Evolutionary conservation across 2,888 invertebrate genomes (phyloP), one percentile per base, ranked within the genome.

Genomic region (Peribatodes rhomboidaria): DNA sequence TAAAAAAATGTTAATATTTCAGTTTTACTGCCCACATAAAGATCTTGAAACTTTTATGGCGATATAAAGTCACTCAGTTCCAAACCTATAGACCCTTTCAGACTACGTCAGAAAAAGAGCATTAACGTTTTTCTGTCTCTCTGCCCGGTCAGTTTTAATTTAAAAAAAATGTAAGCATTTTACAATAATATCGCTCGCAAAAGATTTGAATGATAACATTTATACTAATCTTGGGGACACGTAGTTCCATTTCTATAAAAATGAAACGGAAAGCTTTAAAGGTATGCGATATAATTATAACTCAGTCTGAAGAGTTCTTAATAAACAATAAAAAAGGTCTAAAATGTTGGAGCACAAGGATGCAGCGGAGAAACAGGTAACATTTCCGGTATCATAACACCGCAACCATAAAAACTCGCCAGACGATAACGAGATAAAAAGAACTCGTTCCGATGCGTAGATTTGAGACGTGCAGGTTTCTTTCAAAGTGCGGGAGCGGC

Each of bases 291-390:
- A n/a, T 27, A 27, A n/a, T 22, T 16, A 7, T 31, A 33, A n/a
- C 49, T 1, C 7, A 49, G 11, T 50, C 50, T 50, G 50, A 50
- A 50, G 13, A n/a, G 18, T 10, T 13, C 20, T 35, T 50, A 66
- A 78, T 75, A 73, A 71, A 68, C 69, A 73, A 75, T 69, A 72
- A 72, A 70, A 65, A 79, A 76, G 66, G 65, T 71, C 79, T 80
- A 75, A 84, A 78, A 79, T 79, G 74, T 76, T 76, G 73, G 74
- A 81, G 75, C 76, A 75, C 68, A 79, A 83, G 86, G 85, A 84
- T 85, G 83, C 79, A 77, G 76, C 71, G 75, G 78, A 80, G 76
- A 82, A 87, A 89, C 89, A 82, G 88, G 88, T 88, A 84, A 77
- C 79, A 82, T 84, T 87, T 89, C 89, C 89, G 86, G 87, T 77